Evolutionary conservation across 2,888 invertebrate genomes (phyloP), one percentile per base, ranked within the genome.

Genomic region (Epinotia nisella): DNA sequence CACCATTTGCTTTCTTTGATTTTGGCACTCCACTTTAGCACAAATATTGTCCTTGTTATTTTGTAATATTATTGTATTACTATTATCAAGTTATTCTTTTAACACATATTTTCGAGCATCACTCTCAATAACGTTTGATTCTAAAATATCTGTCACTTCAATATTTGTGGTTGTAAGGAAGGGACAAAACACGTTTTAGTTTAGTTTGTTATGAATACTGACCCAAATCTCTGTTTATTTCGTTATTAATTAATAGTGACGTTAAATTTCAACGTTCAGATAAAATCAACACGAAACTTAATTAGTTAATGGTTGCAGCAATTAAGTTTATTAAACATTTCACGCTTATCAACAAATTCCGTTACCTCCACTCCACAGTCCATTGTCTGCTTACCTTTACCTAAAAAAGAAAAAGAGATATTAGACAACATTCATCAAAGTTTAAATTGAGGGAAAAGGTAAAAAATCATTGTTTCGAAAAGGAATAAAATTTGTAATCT

Each of bases 301-400:
- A 65, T 65, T 39, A 39, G 21, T 67, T 67, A 67, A 67, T 67
- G 56, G 58, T 15, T 17, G 24, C 1, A 19, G 17, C 58, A 45
- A 67, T 67, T 41, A 67, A n/a, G 58, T 29, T 67, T 58, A 67
- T 58, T 67, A 58, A 58, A 24, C 56, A 21, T 24, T 56, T 35
- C 24, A 67, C 45, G 41, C 55, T 55, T 45, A 45, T 58, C 58
- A 61, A 49, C 45, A 3, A 45, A 45, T 24, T 61, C 61, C 61
- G n/a, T 45, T 61, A 49, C 49, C 49, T 49, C n/a, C 7, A 49
- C 49, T 49, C 15, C 49, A 49, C 49, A 49, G n/a, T 45, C 61
- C 19, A 11, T 61, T 21, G 55, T 65, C 75, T 75, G 79, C 90
- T 90, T 88, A 92, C 92, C 92, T 92, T 91, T 92, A 89, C 92